Evolutionary conservation across 2,113 vertebrate genomes (phyloP), one percentile per base, ranked within the genome.

Genomic region (Grantiella picta): DNA sequence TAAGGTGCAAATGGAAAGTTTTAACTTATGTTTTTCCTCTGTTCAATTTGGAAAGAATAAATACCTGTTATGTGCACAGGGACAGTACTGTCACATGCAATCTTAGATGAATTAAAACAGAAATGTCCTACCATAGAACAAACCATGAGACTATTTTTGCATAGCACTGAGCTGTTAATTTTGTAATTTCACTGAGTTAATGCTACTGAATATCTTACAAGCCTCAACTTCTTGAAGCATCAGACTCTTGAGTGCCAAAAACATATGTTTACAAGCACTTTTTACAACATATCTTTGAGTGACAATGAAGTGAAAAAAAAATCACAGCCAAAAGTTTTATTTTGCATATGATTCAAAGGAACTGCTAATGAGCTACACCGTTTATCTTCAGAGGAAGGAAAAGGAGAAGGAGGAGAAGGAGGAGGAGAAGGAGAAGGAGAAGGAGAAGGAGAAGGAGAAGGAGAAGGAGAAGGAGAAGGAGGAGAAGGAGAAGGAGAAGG

Each of bases 281-380:
- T 90, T 94, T 95, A 78, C 77, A 89, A 82, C 63, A 59, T 85
- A 82, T 94, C 83, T 96, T 86, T 91, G 92, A 82, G 88, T 95
- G 89, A 96, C 52, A 88, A 71, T 85, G 35, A 45, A 77, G 49
- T 72, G n/a, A 82, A 36, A 63, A 23, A 27, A 71, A 53, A 75
- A 83, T 82, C 77, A 75, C n/a, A 91, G 82, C 31, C 76, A 95
- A 69, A 24, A 93, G 36, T 92, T 83, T 75, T 27, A 72, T 92
- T 94, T 92, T 94, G 73, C 52, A 83, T 95, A 38, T 33, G 61
- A 73, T 95, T 82, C 54, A 56, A 70, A 61, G 78, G 54, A 94
- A 71, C 64, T 86, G 53, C 70, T 92, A 87, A 61, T 68, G 59
- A 95, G 72, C 83, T 81, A 52, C 66, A 83, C 31, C 89, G 82